phyloP scores from a whole-genome alignment of 2,113 vertebrate species.

The Shinisaurus crocodilurus region DNA sequence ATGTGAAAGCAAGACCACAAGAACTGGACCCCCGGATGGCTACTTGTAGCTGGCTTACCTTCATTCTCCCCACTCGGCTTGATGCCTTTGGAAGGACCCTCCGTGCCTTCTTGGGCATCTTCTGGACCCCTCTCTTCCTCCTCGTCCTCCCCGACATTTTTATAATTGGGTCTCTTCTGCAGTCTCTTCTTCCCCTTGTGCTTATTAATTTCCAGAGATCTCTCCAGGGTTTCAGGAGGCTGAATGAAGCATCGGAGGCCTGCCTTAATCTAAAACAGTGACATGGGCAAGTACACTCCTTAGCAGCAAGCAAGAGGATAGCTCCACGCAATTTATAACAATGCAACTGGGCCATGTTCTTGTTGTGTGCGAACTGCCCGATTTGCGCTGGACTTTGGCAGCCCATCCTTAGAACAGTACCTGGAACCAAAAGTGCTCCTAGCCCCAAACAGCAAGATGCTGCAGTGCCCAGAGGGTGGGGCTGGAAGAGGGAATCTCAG shows the following conservation, averaged over 20 bases:
- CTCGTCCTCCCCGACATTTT: constrained; percentile 97
- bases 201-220: constrained; percentile 94
- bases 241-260: constrained; percentile 93
- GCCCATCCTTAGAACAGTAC: not conserved
- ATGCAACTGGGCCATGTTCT: no score
- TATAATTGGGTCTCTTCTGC: constrained; percentile 97
- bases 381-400: no score
- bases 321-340: no score
- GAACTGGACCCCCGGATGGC: no score
- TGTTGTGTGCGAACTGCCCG: no score
- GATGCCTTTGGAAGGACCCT: constrained; percentile 87
- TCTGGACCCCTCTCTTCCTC: constrained; percentile 89
- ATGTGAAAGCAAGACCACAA: not conserved
- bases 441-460: not conserved
- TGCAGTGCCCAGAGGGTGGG: accelerated
- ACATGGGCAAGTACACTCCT: not conserved
- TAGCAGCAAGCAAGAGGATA: not conserved
- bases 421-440: not conserved
- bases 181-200: constrained; percentile 90
- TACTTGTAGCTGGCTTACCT: constrained; percentile 80
- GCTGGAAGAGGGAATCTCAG: no score
- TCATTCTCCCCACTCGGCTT: constrained; percentile 92
- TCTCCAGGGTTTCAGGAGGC: constrained; percentile 91
- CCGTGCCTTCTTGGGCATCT: constrained; percentile 82
- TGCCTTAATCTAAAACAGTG: constrained; percentile 77